These are phyloP conservation scores for Harlomillsia oculata DNA, from an alignment of 1,140 invertebrate genomes.

Conservation along the genomic window DNA sequence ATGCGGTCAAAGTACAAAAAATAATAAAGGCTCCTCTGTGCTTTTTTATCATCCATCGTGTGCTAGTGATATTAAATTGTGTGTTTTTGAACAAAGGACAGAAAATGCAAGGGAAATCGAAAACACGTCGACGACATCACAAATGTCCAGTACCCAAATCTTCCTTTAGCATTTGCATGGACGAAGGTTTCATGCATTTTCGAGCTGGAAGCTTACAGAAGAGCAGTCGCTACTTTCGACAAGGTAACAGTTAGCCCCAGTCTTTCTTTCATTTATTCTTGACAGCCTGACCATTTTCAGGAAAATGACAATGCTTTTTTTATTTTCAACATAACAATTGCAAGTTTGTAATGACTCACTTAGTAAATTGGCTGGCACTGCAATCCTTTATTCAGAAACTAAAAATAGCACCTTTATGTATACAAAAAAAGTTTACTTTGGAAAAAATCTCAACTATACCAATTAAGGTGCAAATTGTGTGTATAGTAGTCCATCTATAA, in stretches of 20 bases:
- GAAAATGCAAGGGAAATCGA: background rate
- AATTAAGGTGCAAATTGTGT: background rate
- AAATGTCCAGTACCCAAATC: conserved; percentile 18
- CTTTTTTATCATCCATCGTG: background rate
- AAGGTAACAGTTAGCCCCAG: background rate
- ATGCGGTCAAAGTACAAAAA: background rate
- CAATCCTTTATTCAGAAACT: too few species aligned
- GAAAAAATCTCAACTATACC: background rate
- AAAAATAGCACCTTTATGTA: background rate
- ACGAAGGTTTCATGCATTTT: conserved; percentile 21
- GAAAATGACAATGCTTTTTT: background rate
- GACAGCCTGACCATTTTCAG: background rate
- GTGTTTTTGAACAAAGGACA: background rate
- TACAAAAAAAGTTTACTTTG: background rate
- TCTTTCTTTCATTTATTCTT: background rate
- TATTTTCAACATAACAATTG: background rate
- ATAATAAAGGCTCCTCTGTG: background rate
- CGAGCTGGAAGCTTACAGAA: conserved; percentile 11
- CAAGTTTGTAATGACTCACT: background rate
- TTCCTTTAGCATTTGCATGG: conserved; percentile 15
- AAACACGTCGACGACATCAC: background rate
- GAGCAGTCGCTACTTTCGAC: conserved; percentile 15
- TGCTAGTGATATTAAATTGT: background rate
- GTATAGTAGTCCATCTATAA: too few species aligned
- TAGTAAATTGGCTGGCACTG: background rate